phyloP scores from a whole-genome alignment of 2,888 invertebrate species.

The Monopis laevigella region DNA sequence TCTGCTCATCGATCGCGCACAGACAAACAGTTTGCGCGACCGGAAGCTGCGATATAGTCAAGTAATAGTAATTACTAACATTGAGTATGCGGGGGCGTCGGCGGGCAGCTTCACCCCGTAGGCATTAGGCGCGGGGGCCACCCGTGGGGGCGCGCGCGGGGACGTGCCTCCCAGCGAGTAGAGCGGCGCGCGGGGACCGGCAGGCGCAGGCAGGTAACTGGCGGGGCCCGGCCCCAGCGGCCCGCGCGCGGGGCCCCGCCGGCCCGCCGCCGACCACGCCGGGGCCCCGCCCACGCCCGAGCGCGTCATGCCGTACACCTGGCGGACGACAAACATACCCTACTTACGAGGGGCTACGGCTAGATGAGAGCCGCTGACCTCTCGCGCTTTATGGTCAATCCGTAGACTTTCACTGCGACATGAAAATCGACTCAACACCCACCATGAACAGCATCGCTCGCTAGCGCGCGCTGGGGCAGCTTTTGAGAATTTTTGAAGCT shows the following conservation, averaged over 20 bases:
- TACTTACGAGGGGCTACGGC: neutral
- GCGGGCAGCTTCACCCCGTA: slow-evolving; percentile 44
- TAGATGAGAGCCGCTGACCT: too few relatives aligned
- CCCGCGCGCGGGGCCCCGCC: slow-evolving; percentile 20
- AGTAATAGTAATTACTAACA: neutral
- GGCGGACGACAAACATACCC: slow-evolving; percentile 41
- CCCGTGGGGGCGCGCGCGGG: slow-evolving; percentile 15
- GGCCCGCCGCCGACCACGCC: too few relatives aligned
- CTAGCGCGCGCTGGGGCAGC: too few relatives aligned
- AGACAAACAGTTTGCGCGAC: too few relatives aligned
- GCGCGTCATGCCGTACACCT: too few relatives aligned
- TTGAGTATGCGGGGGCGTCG: slow-evolving; percentile 39
- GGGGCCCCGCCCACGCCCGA: slow-evolving; percentile 34
- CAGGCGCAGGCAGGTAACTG: slow-evolving; percentile 17
- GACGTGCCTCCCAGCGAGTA: slow-evolving; percentile 11
- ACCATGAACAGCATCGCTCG: too few relatives aligned
- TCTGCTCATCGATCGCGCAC: too few relatives aligned
- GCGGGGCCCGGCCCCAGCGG: neutral
- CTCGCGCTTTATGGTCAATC: slow-evolving; percentile 44
- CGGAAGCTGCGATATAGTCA: too few relatives aligned
- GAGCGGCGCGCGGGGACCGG: slow-evolving; percentile 16
- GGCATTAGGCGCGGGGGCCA: slow-evolving; percentile 6
- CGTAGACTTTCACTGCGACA: too few relatives aligned
- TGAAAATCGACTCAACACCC: too few relatives aligned
- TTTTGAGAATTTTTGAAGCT: too few relatives aligned